Conservation (phyloP, 2,113 vertebrate species). For the Cacatua alba region DNA sequence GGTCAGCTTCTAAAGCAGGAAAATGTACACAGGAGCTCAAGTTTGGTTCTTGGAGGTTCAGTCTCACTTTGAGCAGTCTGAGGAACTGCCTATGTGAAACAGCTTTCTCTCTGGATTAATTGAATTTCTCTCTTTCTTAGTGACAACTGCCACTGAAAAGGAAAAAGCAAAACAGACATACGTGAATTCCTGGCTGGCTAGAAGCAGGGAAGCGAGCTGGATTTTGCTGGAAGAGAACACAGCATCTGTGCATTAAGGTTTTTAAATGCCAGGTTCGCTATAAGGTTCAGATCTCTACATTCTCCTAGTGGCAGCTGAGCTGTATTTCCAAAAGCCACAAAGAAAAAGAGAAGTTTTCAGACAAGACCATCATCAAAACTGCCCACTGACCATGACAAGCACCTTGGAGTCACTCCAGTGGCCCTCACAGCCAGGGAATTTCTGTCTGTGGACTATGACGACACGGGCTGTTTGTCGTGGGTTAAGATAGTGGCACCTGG, state of each 20-base stretch:
- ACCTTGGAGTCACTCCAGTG: neutral
- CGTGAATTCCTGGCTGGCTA: neutral
- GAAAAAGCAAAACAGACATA: neutral
- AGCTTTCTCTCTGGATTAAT: neutral
- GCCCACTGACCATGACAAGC: neutral
- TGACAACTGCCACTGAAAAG: neutral
- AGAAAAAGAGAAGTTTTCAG: neutral
- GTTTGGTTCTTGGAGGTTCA: neutral
- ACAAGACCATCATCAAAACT: neutral
- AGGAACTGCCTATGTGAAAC: neutral
- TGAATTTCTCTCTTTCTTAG: neutral
- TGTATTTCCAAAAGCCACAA: neutral
- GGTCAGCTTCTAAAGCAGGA: neutral
- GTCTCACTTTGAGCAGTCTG: neutral
- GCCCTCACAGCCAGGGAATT: neutral
- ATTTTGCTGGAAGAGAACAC: neutral
- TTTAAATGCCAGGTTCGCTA: neutral
- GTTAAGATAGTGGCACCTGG: neutral
- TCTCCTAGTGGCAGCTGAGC: neutral
- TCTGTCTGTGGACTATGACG: neutral
- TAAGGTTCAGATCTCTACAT: neutral
- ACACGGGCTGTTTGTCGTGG: fast-evolving
- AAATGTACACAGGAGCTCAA: neutral
- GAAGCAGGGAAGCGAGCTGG: neutral
- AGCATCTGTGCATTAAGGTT: neutral